Conservation (phyloP, 2,888 invertebrate genomes). For the Ornithoptera alexandrae region DNA sequence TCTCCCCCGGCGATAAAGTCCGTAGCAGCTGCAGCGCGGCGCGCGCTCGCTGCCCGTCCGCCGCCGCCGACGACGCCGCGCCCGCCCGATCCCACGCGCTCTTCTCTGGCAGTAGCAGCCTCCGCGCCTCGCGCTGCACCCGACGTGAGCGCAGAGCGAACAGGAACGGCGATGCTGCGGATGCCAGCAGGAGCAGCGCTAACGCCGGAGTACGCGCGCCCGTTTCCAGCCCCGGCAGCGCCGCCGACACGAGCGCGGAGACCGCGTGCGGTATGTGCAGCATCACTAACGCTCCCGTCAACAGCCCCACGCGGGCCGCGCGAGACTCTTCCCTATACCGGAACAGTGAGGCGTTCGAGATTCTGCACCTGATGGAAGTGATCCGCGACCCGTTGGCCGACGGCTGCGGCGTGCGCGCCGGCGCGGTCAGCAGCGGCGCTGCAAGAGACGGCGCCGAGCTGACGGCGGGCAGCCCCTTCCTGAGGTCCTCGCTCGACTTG, state of each 20-base stretch:
- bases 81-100: slow-evolving; percentile 77
- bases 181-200: slow-evolving; percentile 80
- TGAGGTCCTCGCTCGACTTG: slow-evolving; percentile 65
- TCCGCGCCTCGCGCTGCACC: slow-evolving; percentile 74
- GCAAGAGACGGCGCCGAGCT: slow-evolving; percentile 77
- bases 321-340: slow-evolving; percentile 93
- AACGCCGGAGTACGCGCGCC: slow-evolving; percentile 73
- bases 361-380: slow-evolving; percentile 86
- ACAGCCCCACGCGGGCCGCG: slow-evolving; percentile 87
- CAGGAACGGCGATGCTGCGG: slow-evolving; percentile 86
- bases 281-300: slow-evolving; percentile 86
- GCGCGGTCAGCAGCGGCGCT: slow-evolving; percentile 58
- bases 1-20: slow-evolving; percentile 68
- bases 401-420: slow-evolving; percentile 62
- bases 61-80: slow-evolving; percentile 77
- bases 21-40: slow-evolving; percentile 68
- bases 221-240: slow-evolving; percentile 74
- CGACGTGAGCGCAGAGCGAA: slow-evolving; percentile 88
- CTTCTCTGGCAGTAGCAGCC: slow-evolving; percentile 65
- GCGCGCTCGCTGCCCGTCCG: slow-evolving; percentile 74
- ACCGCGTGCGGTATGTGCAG: slow-evolving; percentile 85
- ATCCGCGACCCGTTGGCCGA: slow-evolving; percentile 80
- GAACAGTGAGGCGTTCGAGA: slow-evolving; percentile 91
- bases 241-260: slow-evolving; percentile 62
- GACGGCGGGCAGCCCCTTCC: slow-evolving; percentile 68